A percentile compares a stretch with the other conserved stretches of the same genome.
phyloP scores from a whole-genome alignment of 2,888 invertebrate genomes.

The Scelioninae gen. 1 region DNA sequence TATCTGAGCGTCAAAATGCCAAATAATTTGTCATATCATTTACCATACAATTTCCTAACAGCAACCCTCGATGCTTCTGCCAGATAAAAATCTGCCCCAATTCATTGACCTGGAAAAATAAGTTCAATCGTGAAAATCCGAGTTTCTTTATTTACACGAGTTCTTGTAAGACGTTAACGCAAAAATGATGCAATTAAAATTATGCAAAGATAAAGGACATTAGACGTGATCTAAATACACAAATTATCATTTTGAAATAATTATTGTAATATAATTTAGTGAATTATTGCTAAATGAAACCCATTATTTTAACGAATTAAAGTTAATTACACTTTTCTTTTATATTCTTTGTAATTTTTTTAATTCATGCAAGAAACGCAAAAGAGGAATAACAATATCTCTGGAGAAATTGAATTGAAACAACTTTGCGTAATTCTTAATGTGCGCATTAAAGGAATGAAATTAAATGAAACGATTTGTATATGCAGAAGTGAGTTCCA shows the following conservation, averaged over 20 bases:
- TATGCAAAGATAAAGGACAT: no score
- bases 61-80: slow-evolving; percentile 1
- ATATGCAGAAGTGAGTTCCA: slow-evolving; percentile 5
- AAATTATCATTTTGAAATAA: no score
- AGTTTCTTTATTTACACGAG: neutral
- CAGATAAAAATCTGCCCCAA: slow-evolving; percentile 19
- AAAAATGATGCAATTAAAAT: neutral
- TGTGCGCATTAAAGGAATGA: slow-evolving; percentile 19
- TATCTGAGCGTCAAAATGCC: neutral
- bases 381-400: slow-evolving; percentile 3
- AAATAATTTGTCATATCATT: slow-evolving; percentile 13
- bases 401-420: slow-evolving; percentile 16
- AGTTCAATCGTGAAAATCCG: neutral
- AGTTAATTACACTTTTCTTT: neutral
- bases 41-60: neutral
- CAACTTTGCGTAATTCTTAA: slow-evolving; percentile 12
- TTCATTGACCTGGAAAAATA: slow-evolving; percentile 18
- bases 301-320: neutral
- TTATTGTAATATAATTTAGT: no score
- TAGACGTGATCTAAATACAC: no score
- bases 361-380: slow-evolving; percentile 1
- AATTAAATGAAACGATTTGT: slow-evolving; percentile 10
- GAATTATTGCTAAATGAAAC: neutral
- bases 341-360: neutral
- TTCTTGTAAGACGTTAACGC: neutral